Conservation (phyloP, 2,888 invertebrate genomes). For the Bimastos eiseni region DNA sequence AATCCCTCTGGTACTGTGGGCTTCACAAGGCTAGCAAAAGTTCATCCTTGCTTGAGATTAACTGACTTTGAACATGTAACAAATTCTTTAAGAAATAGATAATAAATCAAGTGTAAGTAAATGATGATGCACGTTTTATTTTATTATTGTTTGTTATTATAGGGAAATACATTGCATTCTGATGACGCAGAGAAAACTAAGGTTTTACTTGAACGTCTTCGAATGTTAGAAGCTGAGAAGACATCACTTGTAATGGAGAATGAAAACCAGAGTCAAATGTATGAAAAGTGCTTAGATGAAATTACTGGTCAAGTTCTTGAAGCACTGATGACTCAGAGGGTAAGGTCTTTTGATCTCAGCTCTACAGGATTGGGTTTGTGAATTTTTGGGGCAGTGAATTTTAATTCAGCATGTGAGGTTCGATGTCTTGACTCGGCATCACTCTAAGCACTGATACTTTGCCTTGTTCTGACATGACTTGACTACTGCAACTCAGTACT, state of each 20-base stretch:
- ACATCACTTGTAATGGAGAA: constrained; percentile 70
- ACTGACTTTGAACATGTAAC: not conserved
- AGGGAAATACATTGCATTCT: constrained; percentile 19
- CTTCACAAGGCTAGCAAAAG: not conserved
- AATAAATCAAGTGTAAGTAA: not conserved
- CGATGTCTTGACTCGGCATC: too few species aligned
- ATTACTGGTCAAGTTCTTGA: constrained; percentile 81
- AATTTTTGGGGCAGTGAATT: not conserved
- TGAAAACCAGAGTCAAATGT: constrained; percentile 73
- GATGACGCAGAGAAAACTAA: constrained; percentile 50
- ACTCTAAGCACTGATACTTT: too few species aligned
- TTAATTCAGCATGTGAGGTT: not conserved
- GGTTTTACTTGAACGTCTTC: constrained; percentile 67
- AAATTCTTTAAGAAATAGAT: not conserved
- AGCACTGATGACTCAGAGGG: constrained; percentile 82
- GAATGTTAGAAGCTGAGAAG: constrained; percentile 68
- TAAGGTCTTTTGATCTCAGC: constrained; percentile 54
- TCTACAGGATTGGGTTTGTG: not conserved
- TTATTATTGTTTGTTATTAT: too few species aligned
- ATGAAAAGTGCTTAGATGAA: constrained; percentile 68
- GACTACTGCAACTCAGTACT: too few species aligned
- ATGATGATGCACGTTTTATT: not conserved
- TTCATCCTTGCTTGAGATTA: not conserved
- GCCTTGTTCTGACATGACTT: too few species aligned
- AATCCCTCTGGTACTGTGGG: not conserved